Evolutionary conservation across 92 coral and sea anemone genomes (phyloP), one percentile per base, ranked within the genome.

Genomic region (Parazoanthus swiftii): DNA sequence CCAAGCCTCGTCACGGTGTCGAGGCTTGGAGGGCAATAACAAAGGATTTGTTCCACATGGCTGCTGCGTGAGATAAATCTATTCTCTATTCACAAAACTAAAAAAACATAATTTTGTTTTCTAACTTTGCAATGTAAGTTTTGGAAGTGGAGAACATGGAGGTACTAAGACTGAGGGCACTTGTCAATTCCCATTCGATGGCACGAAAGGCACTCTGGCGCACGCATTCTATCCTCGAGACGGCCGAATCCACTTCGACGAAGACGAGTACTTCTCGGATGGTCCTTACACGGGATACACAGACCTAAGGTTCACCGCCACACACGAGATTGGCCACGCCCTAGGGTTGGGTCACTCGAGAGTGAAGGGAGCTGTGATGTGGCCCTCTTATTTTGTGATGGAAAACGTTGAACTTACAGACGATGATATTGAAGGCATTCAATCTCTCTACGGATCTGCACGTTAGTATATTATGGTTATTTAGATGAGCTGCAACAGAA

Each of bases 211-310:
- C 36, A 71, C 76, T n/a, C 76, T 71, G 13, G 76, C 76, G 76
- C 76, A 71, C 23, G 76, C 76, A 14, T 71, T 14, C 37, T 8
- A n/a, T 71, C 76, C 76, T 13, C 39, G 50, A 14, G 81, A 77
- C 37, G 81, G 81, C 54, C 81, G 81, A 3, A 18, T 77, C 29
- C 81, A 77, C 16, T 77, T 77, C 20, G 81, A 77, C 58, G 81
- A 77, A 77, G 81, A 77, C 56, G 81, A 77, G 37, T 39, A 77
- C 26, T 77, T 77, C 81, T 77, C 81, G 37, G 81, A 77, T 26
- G 81, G 81, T n/a, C 81, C 81, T 5, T 16, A 77, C 33, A 42
- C 15, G 20, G 58, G 81, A 6, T 77, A 77, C 37, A 77, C 81
- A 10, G 81, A 77, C 10, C 26, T 77, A 4, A 39, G 25, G 6